Evolutionary conservation across 2,888 invertebrate species (phyloP).

Genomic region (Dilophus febrilis): DNA sequence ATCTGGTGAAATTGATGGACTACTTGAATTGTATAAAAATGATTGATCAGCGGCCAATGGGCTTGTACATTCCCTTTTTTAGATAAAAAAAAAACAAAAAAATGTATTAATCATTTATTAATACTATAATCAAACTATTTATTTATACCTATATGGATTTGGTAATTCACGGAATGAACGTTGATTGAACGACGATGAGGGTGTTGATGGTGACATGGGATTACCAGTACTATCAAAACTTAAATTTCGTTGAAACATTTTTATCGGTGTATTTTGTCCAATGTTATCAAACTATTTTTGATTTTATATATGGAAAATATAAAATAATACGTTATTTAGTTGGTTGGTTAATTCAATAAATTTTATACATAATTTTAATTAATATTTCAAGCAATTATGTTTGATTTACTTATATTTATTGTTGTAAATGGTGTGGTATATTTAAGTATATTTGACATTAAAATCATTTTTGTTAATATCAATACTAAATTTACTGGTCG

Average conservation of each 20-base stretch:
- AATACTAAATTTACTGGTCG: no score
- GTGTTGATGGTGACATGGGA: constrained; percentile 28
- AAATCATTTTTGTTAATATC: no score
- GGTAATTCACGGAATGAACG: constrained; percentile 29
- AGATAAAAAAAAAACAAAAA: constrained; percentile 1
- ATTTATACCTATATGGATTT: constrained; percentile 25
- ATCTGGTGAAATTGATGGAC: constrained; percentile 24
- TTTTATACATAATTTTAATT: no score
- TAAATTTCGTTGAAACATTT: constrained; percentile 30
- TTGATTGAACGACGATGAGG: constrained; percentile 29
- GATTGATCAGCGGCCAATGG: constrained; percentile 1
- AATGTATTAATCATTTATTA: neutral
- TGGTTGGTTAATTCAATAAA: no score
- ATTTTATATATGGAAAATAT: no score
- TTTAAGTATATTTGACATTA: no score
- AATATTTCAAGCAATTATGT: no score
- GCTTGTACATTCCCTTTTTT: constrained; percentile 3
- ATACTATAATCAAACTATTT: constrained; percentile 12
- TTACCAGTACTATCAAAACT: constrained; percentile 30
- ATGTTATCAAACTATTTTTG: constrained; percentile 30
- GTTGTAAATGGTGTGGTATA: no score
- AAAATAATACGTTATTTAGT: no score
- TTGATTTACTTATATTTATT: no score
- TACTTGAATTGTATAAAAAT: neutral
- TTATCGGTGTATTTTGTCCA: constrained; percentile 29